These are phyloP conservation scores for Salpingus planirostris DNA, from an alignment of 2,888 invertebrate species.

Conservation along the genomic window DNA sequence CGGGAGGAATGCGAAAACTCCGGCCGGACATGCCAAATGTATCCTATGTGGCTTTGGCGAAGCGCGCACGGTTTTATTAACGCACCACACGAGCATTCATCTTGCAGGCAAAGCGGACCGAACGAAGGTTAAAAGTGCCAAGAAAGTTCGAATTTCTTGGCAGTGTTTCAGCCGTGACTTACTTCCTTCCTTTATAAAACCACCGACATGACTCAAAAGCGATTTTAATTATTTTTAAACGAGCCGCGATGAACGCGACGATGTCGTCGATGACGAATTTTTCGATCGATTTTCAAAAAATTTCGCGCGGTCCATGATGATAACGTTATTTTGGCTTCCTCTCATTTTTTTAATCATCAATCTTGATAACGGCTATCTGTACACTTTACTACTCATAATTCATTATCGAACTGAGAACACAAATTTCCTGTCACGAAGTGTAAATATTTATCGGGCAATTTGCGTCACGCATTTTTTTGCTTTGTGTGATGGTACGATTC, in stretches of 20 bases:
- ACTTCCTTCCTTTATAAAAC: conserved; percentile 29
- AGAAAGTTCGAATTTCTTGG: conserved; percentile 19
- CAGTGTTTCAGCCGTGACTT: conserved; percentile 18
- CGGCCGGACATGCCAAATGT: conserved; percentile 27
- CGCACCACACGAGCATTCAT: conserved; percentile 5
- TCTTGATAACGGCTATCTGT: conserved; percentile 4
- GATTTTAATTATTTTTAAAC: too few relatives aligned
- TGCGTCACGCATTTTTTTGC: conserved; percentile 9
- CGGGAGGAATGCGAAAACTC: conserved; percentile 23
- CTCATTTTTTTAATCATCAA: not conserved
- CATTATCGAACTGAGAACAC: conserved; percentile 8
- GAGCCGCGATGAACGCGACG: conserved; percentile 1
- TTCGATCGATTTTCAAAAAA: conserved; percentile 2
- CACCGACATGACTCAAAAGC: conserved; percentile 11
- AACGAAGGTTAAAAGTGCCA: conserved; percentile 10
- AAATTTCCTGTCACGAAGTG: conserved; percentile 14
- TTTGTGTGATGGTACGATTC: too few relatives aligned
- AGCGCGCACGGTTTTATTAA: conserved; percentile 10
- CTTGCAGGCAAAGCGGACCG: too few relatives aligned
- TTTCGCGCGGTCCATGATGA: too few relatives aligned
- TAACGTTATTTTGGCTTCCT: conserved; percentile 1
- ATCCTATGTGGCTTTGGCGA: conserved; percentile 10
- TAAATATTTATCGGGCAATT: conserved; percentile 13
- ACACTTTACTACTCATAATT: conserved; percentile 6
- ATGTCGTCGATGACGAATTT: not conserved